Percentiles rank a stretch among this genome's conserved stretches.
Conservation (phyloP, 2,797 vertebrate species). For the Cryptoprocta ferox region DNA sequence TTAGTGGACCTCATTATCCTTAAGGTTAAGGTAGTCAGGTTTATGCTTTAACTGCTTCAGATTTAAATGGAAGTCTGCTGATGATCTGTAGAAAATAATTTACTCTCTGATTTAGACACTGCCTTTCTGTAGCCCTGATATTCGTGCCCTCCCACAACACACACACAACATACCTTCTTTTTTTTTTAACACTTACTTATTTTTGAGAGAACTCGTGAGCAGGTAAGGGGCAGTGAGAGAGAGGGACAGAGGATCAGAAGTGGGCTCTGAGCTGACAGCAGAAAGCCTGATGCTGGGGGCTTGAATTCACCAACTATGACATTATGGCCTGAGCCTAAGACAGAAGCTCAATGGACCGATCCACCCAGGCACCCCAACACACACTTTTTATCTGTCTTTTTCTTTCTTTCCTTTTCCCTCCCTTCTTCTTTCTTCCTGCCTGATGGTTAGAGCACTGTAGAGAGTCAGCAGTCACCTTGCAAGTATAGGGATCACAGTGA, state of each 20-base stretch:
- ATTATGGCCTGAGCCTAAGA: not conserved
- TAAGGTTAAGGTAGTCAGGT: not conserved
- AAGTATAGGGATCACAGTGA: no score
- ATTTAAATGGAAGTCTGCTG: not conserved
- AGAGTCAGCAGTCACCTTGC: not conserved
- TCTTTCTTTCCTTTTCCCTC: not conserved
- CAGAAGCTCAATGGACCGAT: not conserved
- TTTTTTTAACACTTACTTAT: no score
- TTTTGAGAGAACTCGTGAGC: no score
- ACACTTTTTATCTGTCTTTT: no score
- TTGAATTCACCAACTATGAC: no score
- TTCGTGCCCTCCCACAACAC: not conserved
- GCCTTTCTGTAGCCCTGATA: not conserved
- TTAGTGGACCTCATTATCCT: not conserved
- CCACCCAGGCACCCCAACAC: not conserved
- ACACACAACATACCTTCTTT: not conserved
- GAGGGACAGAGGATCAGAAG: no score
- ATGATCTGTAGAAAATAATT: not conserved
- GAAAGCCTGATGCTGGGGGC: no score
- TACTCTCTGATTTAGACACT: not conserved
- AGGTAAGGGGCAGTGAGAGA: no score
- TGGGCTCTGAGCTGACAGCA: no score
- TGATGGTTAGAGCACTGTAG: not conserved
- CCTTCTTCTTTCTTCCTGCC: not conserved
- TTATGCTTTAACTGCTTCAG: not conserved